Conservation (phyloP, 2,888 invertebrate genomes). For the Cephus spinipes region DNA sequence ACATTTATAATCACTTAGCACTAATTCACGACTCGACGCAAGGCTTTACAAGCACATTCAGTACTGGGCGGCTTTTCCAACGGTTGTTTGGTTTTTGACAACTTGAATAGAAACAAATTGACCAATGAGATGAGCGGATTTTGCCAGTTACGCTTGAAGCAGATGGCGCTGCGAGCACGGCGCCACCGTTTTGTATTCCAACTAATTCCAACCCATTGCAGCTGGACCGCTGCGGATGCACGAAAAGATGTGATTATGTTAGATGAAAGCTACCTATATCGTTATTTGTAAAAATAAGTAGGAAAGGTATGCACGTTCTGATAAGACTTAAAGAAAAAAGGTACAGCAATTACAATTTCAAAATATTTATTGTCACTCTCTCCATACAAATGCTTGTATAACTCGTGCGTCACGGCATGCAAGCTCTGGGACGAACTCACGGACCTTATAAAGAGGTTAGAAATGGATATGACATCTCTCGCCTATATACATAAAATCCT, state of each 20-base stretch:
- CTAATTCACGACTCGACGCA: not conserved
- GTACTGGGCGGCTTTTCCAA: constrained; percentile 25
- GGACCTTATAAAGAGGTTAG: constrained; percentile 3
- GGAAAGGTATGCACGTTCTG: not conserved
- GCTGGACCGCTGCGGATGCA: not conserved
- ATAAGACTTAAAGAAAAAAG: not conserved
- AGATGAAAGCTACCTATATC: not conserved
- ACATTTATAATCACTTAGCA: not conserved
- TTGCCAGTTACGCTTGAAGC: not conserved
- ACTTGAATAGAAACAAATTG: constrained; percentile 36
- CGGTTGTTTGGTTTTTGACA: constrained; percentile 39
- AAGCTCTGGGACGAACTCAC: constrained; percentile 22
- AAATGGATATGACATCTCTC: not conserved
- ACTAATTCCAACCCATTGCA: not conserved
- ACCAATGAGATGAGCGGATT: constrained; percentile 30
- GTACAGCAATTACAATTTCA: not conserved
- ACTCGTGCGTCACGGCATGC: constrained; percentile 35
- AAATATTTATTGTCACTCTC: constrained; percentile 54
- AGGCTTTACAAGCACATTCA: not conserved
- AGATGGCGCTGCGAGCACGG: constrained; percentile 7
- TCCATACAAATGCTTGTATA: constrained; percentile 52
- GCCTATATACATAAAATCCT: constrained; percentile 7
- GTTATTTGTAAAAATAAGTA: not conserved
- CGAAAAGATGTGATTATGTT: not conserved
- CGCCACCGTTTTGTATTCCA: not conserved